These are phyloP conservation scores for Hystrix cristata DNA, from an alignment of 2,113 vertebrate genomes.

Conservation along the genomic window DNA sequence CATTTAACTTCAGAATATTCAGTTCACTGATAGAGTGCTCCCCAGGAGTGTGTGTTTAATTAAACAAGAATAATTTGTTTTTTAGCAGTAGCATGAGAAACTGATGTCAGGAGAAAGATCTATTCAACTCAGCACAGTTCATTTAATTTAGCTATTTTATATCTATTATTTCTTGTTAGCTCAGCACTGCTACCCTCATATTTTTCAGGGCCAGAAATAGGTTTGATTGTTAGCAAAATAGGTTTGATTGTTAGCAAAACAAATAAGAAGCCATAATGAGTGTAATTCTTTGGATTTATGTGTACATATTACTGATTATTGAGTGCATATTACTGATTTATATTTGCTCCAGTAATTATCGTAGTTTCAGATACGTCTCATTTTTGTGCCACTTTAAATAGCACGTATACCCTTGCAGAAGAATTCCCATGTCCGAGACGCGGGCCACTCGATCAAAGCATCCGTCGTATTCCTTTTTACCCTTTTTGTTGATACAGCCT, in stretches of 20 bases:
- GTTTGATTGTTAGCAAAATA: constrained; percentile 14
- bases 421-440: background rate
- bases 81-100: rapidly evolving
- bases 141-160: rapidly evolving
- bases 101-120: background rate
- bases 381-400: background rate
- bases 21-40: background rate
- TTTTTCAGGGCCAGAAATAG: background rate
- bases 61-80: background rate
- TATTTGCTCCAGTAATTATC: background rate
- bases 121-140: rapidly evolving
- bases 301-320: background rate
- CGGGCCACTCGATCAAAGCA: background rate
- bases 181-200: background rate
- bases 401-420: background rate
- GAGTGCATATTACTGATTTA: background rate
- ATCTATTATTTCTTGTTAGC: background rate
- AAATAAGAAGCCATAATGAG: background rate
- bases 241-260: constrained; percentile 23
- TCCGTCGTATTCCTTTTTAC: background rate
- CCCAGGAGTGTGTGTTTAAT: background rate
- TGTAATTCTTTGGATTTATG: background rate
- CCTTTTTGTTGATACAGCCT: background rate
- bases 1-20: background rate
- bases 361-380: background rate